Conservation (phyloP, 2,888 invertebrate genomes). For the Drosophila stalkeri region DNA sequence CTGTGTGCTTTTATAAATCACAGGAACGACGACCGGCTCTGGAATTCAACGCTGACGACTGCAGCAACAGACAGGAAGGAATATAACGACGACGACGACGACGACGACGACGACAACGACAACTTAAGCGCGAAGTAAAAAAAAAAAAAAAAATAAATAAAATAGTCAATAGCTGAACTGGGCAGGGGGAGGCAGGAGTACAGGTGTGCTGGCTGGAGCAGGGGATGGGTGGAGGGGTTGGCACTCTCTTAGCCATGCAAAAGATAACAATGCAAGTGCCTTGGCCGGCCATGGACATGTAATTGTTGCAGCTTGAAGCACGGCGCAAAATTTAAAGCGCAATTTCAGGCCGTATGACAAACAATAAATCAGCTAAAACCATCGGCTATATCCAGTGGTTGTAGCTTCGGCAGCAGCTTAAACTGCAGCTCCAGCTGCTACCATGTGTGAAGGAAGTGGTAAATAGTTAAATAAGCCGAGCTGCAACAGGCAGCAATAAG, state of each 20-base stretch:
- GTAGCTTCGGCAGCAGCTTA: not conserved
- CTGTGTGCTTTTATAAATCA: conserved; percentile 79
- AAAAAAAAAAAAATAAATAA: conserved; percentile 61
- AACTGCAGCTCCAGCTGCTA: conserved; percentile 35
- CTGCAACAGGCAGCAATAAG: conserved; percentile 10
- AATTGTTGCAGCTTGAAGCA: conserved; percentile 72
- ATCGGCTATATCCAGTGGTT: conserved; percentile 59
- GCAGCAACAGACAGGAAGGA: conserved; percentile 77
- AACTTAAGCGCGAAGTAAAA: conserved; percentile 79
- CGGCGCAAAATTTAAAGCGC: conserved; percentile 79
- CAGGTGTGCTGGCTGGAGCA: conserved; percentile 5
- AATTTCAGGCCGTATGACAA: conserved; percentile 79
- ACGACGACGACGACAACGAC: conserved; percentile 77
- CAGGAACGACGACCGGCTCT: conserved; percentile 71
- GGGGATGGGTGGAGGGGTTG: conserved; percentile 1
- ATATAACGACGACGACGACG: conserved; percentile 77
- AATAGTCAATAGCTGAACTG: conserved; percentile 70
- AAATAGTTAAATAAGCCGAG: conserved; percentile 77
- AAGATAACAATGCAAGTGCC: conserved; percentile 80
- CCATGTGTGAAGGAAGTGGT: conserved; percentile 74
- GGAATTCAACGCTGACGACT: conserved; percentile 77
- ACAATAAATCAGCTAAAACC: conserved; percentile 79
- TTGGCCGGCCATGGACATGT: conserved; percentile 65
- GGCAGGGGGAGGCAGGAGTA: not conserved
- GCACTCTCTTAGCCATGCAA: conserved; percentile 64